These are phyloP conservation scores for Enteromius argenteus DNA, from an alignment of 2,797 vertebrate genomes.

Conservation along the genomic window DNA sequence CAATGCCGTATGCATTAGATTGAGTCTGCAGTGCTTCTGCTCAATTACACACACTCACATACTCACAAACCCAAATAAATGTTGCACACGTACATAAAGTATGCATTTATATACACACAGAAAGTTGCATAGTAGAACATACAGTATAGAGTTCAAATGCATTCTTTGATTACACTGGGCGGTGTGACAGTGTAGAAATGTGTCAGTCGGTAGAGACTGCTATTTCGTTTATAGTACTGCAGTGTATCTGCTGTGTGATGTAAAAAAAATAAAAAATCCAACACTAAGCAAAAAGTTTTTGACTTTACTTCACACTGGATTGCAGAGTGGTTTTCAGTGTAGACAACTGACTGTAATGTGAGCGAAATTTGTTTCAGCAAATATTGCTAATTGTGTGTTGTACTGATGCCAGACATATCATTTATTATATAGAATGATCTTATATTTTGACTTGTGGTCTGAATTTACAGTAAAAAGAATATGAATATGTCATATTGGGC, in stretches of 20 bases:
- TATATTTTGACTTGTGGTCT: not conserved
- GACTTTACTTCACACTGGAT: not conserved
- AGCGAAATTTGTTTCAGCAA: not conserved
- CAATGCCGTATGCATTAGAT: conserved; percentile 70
- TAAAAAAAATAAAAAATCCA: not conserved
- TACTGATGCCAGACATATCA: not conserved
- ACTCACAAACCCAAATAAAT: conserved; percentile 32
- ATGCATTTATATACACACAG: conserved; percentile 54
- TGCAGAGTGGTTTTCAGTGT: not conserved
- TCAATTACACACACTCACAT: conserved; percentile 50
- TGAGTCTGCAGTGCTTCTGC: conserved; percentile 56
- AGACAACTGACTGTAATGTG: not conserved
- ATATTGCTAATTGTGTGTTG: not conserved
- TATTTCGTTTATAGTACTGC: not conserved
- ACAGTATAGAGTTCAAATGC: not conserved
- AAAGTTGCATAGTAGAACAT: conserved; percentile 12
- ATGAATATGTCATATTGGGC: not conserved
- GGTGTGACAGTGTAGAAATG: not conserved
- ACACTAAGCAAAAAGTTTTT: not conserved
- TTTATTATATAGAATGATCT: not conserved
- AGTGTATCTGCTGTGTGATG: not conserved
- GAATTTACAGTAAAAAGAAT: not conserved
- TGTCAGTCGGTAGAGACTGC: not conserved
- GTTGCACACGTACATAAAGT: conserved; percentile 14
- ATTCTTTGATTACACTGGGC: not conserved